Evolutionary conservation across 2,888 invertebrate genomes (phyloP), one percentile per base, ranked within the genome.

Genomic region (Glyphotaelius pellucidus): DNA sequence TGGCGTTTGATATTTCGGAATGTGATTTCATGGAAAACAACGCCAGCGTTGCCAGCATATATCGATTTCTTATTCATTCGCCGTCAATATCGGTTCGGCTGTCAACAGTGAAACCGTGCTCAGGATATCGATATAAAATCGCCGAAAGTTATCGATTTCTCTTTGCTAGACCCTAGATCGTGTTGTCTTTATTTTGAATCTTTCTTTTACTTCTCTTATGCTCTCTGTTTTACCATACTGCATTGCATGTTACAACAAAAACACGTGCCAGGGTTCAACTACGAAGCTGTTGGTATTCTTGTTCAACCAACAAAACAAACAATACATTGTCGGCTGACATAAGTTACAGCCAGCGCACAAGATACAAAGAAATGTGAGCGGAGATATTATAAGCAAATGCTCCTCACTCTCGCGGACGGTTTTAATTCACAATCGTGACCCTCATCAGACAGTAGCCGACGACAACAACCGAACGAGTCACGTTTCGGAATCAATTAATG

Each of bases 401-500:
- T 67, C 9, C 67, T 25, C 25, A n/a, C 67, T 67, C 67, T 67
- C 67, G 67, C 25, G 15, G 83, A 25, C 83, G 7, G 83, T 35
- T 42, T 42, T 83, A 83, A 83, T 83, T 35, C 35, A 35, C 15
- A 83, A 25, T 83, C 83, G 83, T 83, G 83, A 83, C 38, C 83
- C 12, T 32, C 32, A 9, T 67, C 35, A 83, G 83, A 83, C 83
- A 19, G 83, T 11, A 83, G 83, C 83, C 32, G 83, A 83, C 35
- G 35, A 83, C 83, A 38, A 83, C 32, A 19, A 19, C 9, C 35
- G 83, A 35, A 14, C 83, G 11, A 38, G 83, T 83, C 83, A 83
- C 83, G 83, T 83, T 83, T 83, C 35, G 83, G 35, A 83, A 83
- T 83, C 83, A 83, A 25, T 83, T 83, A 83, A 83, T 83, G 83